Evolutionary conservation across 2,797 vertebrate species (phyloP).

Genomic region (Myiotriccus ornatus): DNA sequence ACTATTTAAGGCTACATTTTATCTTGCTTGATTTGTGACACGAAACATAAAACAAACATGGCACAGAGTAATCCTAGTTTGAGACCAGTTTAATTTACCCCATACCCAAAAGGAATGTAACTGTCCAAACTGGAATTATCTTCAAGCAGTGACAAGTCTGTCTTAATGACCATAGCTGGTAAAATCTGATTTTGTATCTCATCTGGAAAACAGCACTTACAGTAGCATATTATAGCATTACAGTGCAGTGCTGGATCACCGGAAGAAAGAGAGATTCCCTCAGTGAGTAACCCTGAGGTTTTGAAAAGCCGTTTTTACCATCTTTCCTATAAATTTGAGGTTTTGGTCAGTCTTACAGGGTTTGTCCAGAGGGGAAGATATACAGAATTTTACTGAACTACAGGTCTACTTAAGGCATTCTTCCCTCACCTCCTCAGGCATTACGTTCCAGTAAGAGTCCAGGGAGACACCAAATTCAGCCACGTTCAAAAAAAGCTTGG

Average conservation of each 20-base stretch:
- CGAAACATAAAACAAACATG: constrained; percentile 36
- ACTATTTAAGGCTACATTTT: constrained; percentile 36
- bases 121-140: neutral
- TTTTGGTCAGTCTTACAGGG: neutral
- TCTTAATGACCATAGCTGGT: constrained; percentile 11
- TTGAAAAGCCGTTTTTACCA: neutral
- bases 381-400: neutral
- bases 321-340: neutral
- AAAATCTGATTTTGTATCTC: constrained; percentile 24
- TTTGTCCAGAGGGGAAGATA: neutral
- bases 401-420: neutral
- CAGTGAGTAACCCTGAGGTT: neutral
- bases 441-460: neutral
- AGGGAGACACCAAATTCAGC: neutral
- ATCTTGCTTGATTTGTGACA: constrained; percentile 40
- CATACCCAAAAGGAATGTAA: constrained; percentile 13
- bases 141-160: neutral
- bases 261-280: neutral
- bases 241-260: neutral
- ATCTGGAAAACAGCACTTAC: neutral
- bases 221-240: neutral
- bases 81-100: constrained; percentile 26
- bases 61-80: constrained; percentile 22
- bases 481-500: neutral
- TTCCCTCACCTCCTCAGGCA: neutral